These are phyloP conservation scores for Tor tambroides DNA, from an alignment of 2,113 vertebrate genomes.

Conservation along the genomic window DNA sequence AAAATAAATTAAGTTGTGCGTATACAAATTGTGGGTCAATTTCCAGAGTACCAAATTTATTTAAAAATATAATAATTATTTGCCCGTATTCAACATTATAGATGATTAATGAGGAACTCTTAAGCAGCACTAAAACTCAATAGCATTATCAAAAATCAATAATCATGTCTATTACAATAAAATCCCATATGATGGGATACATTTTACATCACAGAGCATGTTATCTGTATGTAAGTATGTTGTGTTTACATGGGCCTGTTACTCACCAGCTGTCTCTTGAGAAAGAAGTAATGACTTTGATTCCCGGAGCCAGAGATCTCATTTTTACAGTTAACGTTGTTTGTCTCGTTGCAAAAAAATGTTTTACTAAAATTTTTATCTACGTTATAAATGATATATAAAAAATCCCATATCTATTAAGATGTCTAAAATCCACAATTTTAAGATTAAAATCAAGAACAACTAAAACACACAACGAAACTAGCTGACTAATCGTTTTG, in stretches of 20 bases:
- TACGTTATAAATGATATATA: slow-evolving; percentile 22
- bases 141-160: background rate
- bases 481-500: background rate
- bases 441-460: background rate
- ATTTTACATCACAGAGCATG: background rate
- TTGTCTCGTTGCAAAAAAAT: background rate
- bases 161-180: background rate
- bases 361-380: background rate
- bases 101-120: background rate
- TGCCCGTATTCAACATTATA: background rate
- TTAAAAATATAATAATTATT: too few relatives aligned
- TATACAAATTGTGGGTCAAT: background rate
- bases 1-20: background rate
- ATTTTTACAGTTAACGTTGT: slow-evolving; percentile 70
- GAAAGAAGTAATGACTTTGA: slow-evolving; percentile 82
- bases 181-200: background rate
- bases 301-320: slow-evolving; percentile 86
- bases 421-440: background rate
- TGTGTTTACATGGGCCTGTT: slow-evolving; percentile 3
- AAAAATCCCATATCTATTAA: background rate
- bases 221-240: background rate
- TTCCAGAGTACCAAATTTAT: background rate
- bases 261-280: slow-evolving; percentile 93
- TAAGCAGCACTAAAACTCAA: background rate
- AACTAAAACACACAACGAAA: background rate